Conservation (phyloP, 2,113 vertebrate species). For the Gadus chalcogrammus region DNA sequence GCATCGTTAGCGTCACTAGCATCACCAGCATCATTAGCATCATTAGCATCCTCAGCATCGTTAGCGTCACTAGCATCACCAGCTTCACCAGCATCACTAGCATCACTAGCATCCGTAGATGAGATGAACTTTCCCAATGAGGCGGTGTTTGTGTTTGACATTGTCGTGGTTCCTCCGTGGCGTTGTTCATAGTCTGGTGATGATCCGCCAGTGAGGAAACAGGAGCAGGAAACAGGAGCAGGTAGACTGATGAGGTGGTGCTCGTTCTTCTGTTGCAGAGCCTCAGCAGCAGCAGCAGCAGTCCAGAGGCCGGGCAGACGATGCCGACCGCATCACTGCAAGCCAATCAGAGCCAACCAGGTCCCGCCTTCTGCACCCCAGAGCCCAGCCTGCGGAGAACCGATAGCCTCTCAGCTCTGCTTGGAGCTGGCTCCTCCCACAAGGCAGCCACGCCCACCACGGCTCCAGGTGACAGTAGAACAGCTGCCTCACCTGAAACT, state of each 20-base stretch:
- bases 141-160: no score
- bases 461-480: conserved; percentile 39
- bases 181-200: neutral
- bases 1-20: no score
- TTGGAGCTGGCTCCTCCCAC: conserved; percentile 70
- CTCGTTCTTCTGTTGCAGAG: conserved; percentile 15
- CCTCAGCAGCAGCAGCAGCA: conserved; percentile 36
- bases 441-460: conserved; percentile 57
- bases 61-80: no score
- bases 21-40: no score
- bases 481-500: no score
- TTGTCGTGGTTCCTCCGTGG: neutral
- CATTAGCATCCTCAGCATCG: no score
- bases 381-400: conserved; percentile 72
- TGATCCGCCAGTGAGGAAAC: neutral
- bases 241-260: no score
- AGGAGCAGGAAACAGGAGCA: neutral
- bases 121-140: no score
- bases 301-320: conserved; percentile 15
- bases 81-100: no score
- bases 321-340: conserved; percentile 42
- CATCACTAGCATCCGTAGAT: neutral
- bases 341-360: conserved; percentile 45
- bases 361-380: conserved; percentile 57
- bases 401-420: conserved; percentile 71